Base-by-base conservation (phyloP, 2,113 vertebrate genomes). In the Lasiurus cinereus region DNA sequence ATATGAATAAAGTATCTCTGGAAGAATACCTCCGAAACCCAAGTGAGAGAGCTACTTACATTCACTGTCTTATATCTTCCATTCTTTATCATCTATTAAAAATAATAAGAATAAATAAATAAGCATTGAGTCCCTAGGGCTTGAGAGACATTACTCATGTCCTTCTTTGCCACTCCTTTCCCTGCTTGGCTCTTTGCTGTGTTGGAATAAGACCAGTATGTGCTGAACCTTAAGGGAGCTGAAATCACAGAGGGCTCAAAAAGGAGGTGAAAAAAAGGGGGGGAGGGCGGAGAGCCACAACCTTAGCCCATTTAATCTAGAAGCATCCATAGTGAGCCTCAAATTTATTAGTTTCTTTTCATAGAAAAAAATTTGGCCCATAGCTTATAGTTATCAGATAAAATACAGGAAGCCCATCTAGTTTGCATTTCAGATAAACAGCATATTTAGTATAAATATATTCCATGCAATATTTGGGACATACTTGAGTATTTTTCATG, bases 371-470 rank as follows among this genome's bases (percentile, higher is more conserved):
- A 48, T 62, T 39, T 85, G 67, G 13, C 11, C 66, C 83, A 36
- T 24, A 85, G 56, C 54, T 39, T 90, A n/a, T 43, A 9, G 3
- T 94, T 87, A 21, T 54, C 56, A 54, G 54, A n/a, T 73, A 74
- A 70, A 88, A 74, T 43, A 66, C 1, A 83, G 16, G 19, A 76
- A 21, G 31, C 16, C 33, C 50, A 54, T 3, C 91, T 78, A 76
- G 43, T 90, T 33, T 90, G 66, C 73, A 88, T 80, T 84, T 72
- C 24, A 90, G 48, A 78, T 59, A 83, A 90, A 21, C 24, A 77
- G 39, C 22, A 78, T 46, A 24, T 31, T 33, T 64, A 70, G 36
- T 46, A 3, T 80, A 83, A 83, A 9, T 62, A 5, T 90, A 33
- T 90, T 70, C 54, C 39, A 3, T 64, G 76, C 31, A 70, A 27